Evolutionary conservation across 2,113 vertebrate genomes (phyloP).

Genomic region (Fulmarus glacialis): DNA sequence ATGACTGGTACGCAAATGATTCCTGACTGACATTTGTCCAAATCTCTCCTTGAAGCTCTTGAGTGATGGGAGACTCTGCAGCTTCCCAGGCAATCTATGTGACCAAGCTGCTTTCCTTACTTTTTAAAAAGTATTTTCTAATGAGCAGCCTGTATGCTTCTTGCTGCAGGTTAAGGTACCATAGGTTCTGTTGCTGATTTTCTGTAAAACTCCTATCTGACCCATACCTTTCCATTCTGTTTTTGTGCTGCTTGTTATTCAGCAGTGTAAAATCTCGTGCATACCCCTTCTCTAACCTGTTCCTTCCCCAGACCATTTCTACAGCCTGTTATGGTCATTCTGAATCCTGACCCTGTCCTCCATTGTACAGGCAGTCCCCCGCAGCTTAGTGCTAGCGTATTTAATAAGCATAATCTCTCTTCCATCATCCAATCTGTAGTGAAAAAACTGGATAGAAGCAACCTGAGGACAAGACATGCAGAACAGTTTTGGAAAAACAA

Average conservation of each 20-base stretch:
- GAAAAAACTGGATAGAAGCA: neutral
- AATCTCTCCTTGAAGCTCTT: neutral
- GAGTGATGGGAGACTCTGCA: neutral
- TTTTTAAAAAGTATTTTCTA: neutral
- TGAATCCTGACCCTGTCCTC: neutral
- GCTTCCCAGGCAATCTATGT: neutral
- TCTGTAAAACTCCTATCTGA: neutral
- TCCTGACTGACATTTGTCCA: neutral
- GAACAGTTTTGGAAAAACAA: neutral
- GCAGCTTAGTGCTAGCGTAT: neutral
- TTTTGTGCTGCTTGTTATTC: neutral
- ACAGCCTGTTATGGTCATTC: neutral
- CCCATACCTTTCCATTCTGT: neutral
- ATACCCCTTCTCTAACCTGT: neutral
- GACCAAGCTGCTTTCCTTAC: neutral
- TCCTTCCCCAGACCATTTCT: neutral
- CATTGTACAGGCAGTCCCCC: neutral
- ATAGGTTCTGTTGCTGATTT: neutral
- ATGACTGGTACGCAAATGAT: neutral
- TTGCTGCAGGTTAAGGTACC: neutral
- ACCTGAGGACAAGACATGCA: neutral
- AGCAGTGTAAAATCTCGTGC: rapidly evolving
- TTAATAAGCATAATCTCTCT: neutral
- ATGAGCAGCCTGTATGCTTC: neutral
- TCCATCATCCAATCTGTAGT: neutral